These are phyloP conservation scores for Neodontobutis hainanensis DNA, from an alignment of 2,113 vertebrate species.

Conservation along the genomic window DNA sequence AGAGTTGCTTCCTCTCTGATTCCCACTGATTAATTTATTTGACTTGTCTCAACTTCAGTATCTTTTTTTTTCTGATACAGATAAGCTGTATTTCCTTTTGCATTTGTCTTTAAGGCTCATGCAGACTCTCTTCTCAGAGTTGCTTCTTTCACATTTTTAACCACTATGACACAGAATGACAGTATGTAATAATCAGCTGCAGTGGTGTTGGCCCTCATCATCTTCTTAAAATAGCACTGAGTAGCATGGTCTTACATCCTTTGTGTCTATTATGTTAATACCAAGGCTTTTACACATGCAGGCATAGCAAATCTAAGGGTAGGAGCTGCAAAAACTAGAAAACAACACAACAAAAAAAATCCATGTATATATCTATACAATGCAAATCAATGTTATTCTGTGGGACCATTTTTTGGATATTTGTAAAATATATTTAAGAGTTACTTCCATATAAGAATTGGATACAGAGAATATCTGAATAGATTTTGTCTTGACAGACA, in stretches of 20 bases:
- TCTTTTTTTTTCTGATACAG: conserved; percentile 20
- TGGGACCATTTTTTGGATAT: no score
- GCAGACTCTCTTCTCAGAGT: conserved; percentile 2
- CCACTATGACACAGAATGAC: conserved; percentile 26
- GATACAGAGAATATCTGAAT: no score
- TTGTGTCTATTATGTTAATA: no score
- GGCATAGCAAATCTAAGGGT: no score
- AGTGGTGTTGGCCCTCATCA: conserved; percentile 29
- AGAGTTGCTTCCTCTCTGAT: conserved; percentile 11
- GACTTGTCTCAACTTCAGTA: conserved; percentile 10
- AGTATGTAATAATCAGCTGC: conserved; percentile 43
- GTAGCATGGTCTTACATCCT: conserved; percentile 22
- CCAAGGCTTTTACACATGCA: no score
- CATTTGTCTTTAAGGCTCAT: conserved; percentile 23
- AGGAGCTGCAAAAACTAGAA: no score
- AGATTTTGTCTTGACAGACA: background rate
- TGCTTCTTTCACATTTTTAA: conserved; percentile 23
- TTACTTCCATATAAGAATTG: no score
- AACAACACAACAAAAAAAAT: no score
- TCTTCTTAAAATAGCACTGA: conserved; percentile 35
- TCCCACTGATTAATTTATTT: conserved; percentile 25
- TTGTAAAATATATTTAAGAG: no score
- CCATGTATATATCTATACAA: no score
- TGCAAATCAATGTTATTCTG: no score
- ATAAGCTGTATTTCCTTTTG: conserved; percentile 15